phyloP scores from a whole-genome alignment of 2,888 invertebrate genomes.

The Andrena camellia region DNA sequence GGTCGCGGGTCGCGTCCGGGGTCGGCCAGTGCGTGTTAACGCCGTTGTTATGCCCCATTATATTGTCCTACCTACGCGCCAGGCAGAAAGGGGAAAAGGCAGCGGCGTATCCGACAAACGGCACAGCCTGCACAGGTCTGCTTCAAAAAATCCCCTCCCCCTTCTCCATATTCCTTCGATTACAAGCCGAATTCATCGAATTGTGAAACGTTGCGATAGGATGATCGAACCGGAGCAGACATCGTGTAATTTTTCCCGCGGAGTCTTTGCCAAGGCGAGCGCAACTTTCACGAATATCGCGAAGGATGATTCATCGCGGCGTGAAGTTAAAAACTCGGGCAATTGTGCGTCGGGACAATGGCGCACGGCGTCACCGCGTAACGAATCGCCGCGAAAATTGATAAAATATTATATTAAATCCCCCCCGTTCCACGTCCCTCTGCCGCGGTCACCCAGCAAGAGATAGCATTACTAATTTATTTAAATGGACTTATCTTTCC shows the following conservation, averaged over 20 bases:
- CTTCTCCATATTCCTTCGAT: background rate
- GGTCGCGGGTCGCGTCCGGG: slow-evolving; percentile 83
- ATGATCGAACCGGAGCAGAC: too few species aligned
- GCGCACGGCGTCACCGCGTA: slow-evolving; percentile 71
- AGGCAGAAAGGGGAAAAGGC: slow-evolving; percentile 54
- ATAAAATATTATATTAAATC: slow-evolving; percentile 84
- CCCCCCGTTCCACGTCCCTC: slow-evolving; percentile 43
- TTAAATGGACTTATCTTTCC: slow-evolving; percentile 85
- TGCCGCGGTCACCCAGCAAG: slow-evolving; percentile 54
- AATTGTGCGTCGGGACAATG: slow-evolving; percentile 60
- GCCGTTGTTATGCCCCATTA: slow-evolving; percentile 85
- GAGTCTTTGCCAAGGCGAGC: too few species aligned
- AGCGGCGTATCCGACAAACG: slow-evolving; percentile 30
- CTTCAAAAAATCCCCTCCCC: slow-evolving; percentile 55
- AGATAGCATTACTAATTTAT: slow-evolving; percentile 85
- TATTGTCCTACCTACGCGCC: slow-evolving; percentile 79
- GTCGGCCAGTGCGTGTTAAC: slow-evolving; percentile 84
- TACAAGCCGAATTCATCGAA: background rate
- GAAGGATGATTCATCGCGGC: slow-evolving; percentile 63
- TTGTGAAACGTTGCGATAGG: too few species aligned
- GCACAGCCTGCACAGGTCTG: slow-evolving; percentile 38
- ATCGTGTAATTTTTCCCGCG: too few species aligned
- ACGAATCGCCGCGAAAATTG: slow-evolving; percentile 84
- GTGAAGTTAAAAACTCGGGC: slow-evolving; percentile 61
- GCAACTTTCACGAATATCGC: slow-evolving; percentile 17